phyloP scores from a whole-genome alignment of 1,140 invertebrate genomes.

The Drosophila repleta region DNA sequence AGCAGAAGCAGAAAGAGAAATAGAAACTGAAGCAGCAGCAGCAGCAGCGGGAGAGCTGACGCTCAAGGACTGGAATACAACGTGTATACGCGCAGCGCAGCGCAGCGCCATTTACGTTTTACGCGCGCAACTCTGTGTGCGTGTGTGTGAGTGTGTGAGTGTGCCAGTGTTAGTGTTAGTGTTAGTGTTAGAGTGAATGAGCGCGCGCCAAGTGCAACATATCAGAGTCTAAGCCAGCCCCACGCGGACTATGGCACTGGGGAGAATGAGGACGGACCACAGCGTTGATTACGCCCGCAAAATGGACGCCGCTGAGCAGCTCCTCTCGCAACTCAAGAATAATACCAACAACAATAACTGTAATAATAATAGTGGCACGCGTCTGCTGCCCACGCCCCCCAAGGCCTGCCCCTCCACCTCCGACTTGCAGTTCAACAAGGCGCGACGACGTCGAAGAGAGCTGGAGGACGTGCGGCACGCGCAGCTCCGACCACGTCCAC shows the following conservation, averaged over 20 bases:
- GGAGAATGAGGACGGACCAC: conserved; percentile 56
- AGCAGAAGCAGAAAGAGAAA: conserved; percentile 15
- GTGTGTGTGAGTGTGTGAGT: conserved; percentile 14
- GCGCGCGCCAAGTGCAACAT: conserved; percentile 75
- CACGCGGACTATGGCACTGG: conserved; percentile 55
- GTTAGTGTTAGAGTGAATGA: conserved; percentile 52
- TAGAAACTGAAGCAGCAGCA: neutral
- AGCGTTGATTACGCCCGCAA: conserved; percentile 37
- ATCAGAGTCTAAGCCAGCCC: conserved; percentile 33
- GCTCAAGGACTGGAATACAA: conserved; percentile 79
- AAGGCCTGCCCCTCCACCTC: conserved; percentile 50
- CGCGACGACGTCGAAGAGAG: conserved; percentile 65
- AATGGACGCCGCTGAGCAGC: conserved; percentile 51
- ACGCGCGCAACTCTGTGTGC: conserved; percentile 68
- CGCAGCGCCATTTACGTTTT: conserved; percentile 70
- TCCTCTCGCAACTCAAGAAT: conserved; percentile 12
- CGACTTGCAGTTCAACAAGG: conserved; percentile 69
- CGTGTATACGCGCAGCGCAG: conserved; percentile 10
- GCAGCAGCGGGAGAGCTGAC: conserved; percentile 47
- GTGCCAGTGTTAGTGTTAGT: conserved; percentile 19
- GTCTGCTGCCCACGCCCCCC: conserved; percentile 39
- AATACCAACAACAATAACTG: conserved; percentile 1
- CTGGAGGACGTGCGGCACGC: conserved; percentile 1
- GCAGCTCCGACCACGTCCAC: conserved; percentile 20
- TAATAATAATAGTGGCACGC: conserved; percentile 7